A percentile compares a stretch with the other conserved stretches of the same genome.
These are phyloP conservation scores for Coendou prehensilis DNA, from an alignment of 2,797 vertebrate genomes.

Conservation along the genomic window DNA sequence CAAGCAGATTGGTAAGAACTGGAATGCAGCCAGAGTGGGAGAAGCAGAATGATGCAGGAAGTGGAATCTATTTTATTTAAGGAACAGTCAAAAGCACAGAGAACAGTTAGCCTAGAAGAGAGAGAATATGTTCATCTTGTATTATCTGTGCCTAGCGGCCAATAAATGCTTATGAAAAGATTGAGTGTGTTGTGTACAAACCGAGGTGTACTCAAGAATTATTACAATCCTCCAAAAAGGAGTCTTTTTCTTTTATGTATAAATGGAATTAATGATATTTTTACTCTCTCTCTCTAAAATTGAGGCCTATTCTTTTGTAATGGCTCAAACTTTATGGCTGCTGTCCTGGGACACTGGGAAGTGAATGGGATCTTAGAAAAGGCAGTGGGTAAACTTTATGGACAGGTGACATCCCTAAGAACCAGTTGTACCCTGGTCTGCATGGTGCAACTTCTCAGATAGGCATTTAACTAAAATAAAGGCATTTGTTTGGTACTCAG, in stretches of 20 bases:
- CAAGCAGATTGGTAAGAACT: background rate
- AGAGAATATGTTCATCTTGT: background rate
- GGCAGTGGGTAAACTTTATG: background rate
- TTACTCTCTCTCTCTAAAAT: background rate
- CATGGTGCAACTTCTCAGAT: background rate
- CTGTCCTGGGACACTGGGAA: background rate
- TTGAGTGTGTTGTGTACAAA: background rate
- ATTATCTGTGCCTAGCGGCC: background rate
- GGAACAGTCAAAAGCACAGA: background rate
- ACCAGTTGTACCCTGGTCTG: background rate
- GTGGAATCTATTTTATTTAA: background rate
- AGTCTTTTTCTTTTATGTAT: background rate
- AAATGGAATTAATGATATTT: background rate
- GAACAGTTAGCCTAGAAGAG: background rate
- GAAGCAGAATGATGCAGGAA: background rate
- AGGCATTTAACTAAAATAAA: slow-evolving; percentile 23
- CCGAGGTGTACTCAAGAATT: background rate
- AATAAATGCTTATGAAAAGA: background rate
- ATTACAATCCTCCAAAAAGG: background rate
- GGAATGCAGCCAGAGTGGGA: background rate
- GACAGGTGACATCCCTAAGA: background rate
- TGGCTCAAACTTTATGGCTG: background rate
- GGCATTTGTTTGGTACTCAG: background rate
- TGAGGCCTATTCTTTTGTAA: background rate
- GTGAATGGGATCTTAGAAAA: background rate